Conservation (phyloP, 23 tunicate species). For the Styela plicata region DNA sequence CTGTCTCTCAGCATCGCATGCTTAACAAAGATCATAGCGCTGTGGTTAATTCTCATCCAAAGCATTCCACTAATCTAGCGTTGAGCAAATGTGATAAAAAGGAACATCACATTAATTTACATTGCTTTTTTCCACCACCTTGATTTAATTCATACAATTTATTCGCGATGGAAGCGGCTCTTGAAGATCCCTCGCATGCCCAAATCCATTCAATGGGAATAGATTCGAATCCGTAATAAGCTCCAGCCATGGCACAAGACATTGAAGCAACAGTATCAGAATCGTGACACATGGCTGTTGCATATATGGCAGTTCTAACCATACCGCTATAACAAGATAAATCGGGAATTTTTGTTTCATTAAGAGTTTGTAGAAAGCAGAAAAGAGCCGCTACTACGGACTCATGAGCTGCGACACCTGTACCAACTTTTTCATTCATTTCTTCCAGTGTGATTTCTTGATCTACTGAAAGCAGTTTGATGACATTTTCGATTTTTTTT, state of each 20-base stretch:
- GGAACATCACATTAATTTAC: background rate
- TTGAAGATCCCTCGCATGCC: slow-evolving; percentile 37
- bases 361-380: slow-evolving; percentile 48
- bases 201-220: slow-evolving; percentile 45
- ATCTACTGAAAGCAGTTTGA: background rate
- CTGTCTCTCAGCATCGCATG: too few relatives aligned
- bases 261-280: slow-evolving; percentile 69
- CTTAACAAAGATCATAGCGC: too few relatives aligned
- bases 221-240: slow-evolving; percentile 40
- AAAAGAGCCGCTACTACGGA: slow-evolving; percentile 57
- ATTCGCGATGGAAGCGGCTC: slow-evolving; percentile 32
- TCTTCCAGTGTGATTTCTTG: background rate
- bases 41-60: too few relatives aligned
- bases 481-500: background rate
- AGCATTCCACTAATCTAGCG: too few relatives aligned
- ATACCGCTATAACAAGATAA: slow-evolving; percentile 1
- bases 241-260: slow-evolving; percentile 78
- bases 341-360: slow-evolving; percentile 22
- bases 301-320: slow-evolving; percentile 41
- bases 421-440: background rate
- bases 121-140: background rate
- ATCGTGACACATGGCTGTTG: slow-evolving; percentile 63
- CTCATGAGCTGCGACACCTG: slow-evolving; percentile 27
- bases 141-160: background rate
- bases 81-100: too few relatives aligned